These are phyloP conservation scores for Craniophora ligustri DNA, from an alignment of 2,888 invertebrate genomes.

Conservation along the genomic window DNA sequence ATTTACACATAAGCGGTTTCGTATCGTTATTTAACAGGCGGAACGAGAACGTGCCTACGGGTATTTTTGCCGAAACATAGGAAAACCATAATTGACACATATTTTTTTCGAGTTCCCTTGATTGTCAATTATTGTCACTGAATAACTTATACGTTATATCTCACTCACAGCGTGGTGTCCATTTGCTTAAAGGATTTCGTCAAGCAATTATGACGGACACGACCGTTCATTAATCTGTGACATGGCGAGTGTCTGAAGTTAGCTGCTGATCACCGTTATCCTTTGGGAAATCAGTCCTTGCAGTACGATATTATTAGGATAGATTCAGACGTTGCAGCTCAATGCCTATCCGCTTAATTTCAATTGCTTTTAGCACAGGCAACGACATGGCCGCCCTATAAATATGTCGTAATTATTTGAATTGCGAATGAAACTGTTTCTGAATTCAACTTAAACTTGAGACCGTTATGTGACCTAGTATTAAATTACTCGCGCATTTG, in stretches of 20 bases:
- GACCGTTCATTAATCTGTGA: background rate
- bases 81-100: background rate
- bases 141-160: background rate
- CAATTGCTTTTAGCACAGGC: background rate
- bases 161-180: too few relatives aligned
- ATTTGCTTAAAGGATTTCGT: background rate
- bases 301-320: background rate
- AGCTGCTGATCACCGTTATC: background rate
- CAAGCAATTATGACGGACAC: background rate
- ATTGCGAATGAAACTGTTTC: constrained; percentile 5
- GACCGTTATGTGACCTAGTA: constrained; percentile 5
- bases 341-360: background rate
- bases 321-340: background rate
- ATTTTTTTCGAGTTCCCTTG: too few relatives aligned
- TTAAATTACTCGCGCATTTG: constrained; percentile 11
- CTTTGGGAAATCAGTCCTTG: constrained; percentile 10
- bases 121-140: background rate
- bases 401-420: constrained; percentile 16
- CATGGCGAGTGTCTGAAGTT: background rate
- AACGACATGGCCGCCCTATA: background rate
- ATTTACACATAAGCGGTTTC: constrained; percentile 4
- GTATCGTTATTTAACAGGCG: constrained; percentile 16
- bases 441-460: constrained; percentile 7
- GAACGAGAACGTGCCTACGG: constrained; percentile 8
- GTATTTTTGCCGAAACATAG: constrained; percentile 10